Evolutionary conservation across 64 coral and sea anemone genomes (phyloP), one percentile per base, ranked within the genome.

Genomic region (Dendronephthya gigantea): DNA sequence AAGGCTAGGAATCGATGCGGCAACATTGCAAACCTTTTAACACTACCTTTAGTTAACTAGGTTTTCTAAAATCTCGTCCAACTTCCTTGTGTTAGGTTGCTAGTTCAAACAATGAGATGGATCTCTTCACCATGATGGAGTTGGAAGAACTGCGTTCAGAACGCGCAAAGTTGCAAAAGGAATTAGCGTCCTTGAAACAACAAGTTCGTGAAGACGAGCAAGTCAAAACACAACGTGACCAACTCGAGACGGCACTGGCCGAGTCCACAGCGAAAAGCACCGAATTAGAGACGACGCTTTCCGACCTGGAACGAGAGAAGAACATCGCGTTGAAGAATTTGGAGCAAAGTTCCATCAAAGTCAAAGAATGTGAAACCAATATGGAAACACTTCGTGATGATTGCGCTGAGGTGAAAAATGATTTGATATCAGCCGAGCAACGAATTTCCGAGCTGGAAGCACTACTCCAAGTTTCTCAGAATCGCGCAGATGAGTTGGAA

Each of bases 161-260:
- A 35, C 72, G 72, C 7, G 7, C 32, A 19, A 79, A 34, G 22
- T 17, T 79, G 36, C 72, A 79, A 39, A 9, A 29, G 37, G 72
- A 79, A 33, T 79, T 79, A 79, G 17, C 72, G 9, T 11, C 30
- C 9, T 17, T 79, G 15, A 79, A 39, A 35, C 72, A 79, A 79
- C 72, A 79, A 79, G 27, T 79, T 34, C 72, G 72, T 36, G 72
- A 79, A 34, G 13, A 35, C 27, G 72, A 79, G 72, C 72, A 79
- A 79, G 27, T 79, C 36, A 79, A 79, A 39, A 39, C 30, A 33
- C 2, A 79, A 8, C 30, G 72, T 9, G 29, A 34, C 32, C 13
- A 79, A 79, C 36, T 79, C 1, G 72, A 79, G 36, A 19, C 9
- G 32, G 72, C 19, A 79, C 36, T 79, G 12, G 15, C 72, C 16